Conservation (phyloP, 2,113 vertebrate species). For the Athene cunicularia region DNA sequence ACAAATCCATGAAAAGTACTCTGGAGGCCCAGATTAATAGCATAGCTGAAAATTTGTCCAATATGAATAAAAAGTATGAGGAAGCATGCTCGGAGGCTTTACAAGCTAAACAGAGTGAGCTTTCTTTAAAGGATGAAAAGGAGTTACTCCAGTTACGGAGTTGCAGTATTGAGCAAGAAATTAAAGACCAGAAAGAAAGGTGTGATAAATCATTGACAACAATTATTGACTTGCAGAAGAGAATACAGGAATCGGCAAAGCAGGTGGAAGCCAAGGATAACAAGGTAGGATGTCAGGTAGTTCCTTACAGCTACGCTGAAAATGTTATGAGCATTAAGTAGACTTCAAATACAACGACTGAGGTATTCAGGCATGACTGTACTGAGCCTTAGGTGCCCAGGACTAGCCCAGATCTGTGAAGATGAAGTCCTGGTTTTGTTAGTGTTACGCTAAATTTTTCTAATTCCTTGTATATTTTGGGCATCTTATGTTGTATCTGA, state of each 20-base stretch:
- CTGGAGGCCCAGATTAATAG: conserved; percentile 80
- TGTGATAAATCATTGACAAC: conserved; percentile 88
- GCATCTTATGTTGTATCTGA: not conserved
- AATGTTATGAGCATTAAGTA: too few relatives aligned
- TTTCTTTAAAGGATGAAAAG: conserved; percentile 75
- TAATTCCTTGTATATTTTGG: accelerated
- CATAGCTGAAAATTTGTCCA: conserved; percentile 74
- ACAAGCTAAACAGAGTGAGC: conserved; percentile 76
- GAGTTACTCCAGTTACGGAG: conserved; percentile 81
- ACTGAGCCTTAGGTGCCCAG: not conserved
- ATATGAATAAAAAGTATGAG: conserved; percentile 75
- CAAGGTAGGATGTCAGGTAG: conserved; percentile 77
- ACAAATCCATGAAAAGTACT: conserved; percentile 76
- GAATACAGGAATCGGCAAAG: conserved; percentile 89
- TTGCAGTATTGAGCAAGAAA: conserved; percentile 86
- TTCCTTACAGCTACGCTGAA: not conserved
- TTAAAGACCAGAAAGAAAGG: conserved; percentile 87
- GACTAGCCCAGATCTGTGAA: not conserved
- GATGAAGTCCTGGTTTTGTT: not conserved
- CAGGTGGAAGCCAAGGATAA: conserved; percentile 95
- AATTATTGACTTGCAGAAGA: conserved; percentile 88
- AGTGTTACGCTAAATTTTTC: accelerated
- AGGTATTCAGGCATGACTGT: not conserved
- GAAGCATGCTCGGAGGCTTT: conserved; percentile 75
- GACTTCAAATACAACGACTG: not conserved